phyloP scores from a whole-genome alignment of 2,888 invertebrate species.

The Drosophila paracracens region DNA sequence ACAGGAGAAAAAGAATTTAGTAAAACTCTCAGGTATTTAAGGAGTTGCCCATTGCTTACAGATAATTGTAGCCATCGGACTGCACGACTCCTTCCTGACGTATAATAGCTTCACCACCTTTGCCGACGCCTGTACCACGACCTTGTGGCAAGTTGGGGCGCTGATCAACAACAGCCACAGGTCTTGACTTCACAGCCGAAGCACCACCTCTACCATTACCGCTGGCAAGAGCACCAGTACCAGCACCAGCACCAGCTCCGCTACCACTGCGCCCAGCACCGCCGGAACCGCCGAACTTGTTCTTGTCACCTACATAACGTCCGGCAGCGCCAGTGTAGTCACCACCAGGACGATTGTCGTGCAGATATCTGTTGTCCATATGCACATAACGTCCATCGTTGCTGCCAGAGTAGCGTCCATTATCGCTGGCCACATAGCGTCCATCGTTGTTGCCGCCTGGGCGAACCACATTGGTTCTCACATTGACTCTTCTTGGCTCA shows the following conservation, averaged over 20 bases:
- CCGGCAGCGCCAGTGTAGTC: conserved; percentile 71
- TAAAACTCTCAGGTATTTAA: background rate
- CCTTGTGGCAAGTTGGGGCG: conserved; percentile 65
- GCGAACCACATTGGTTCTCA: conserved; percentile 35
- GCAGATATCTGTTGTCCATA: conserved; percentile 80
- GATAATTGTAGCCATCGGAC: conserved; percentile 87
- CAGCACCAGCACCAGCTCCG: conserved; percentile 30
- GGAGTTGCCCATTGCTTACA: conserved; percentile 75
- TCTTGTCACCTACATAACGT: conserved; percentile 66
- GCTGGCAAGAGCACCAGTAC: conserved; percentile 35
- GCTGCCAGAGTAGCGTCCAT: conserved; percentile 84
- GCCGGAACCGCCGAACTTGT: conserved; percentile 60
- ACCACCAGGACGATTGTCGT: conserved; percentile 76
- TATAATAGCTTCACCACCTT: conserved; percentile 86
- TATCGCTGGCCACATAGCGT: conserved; percentile 69
- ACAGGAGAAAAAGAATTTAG: too few relatives aligned
- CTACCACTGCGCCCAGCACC: conserved; percentile 60
- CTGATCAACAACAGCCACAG: conserved; percentile 36
- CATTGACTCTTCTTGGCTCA: conserved; percentile 1
- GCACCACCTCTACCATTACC: conserved; percentile 21
- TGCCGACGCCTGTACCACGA: conserved; percentile 82
- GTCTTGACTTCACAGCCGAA: conserved; percentile 23
- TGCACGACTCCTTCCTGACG: conserved; percentile 86
- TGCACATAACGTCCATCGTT: conserved; percentile 86
- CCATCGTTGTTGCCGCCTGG: conserved; percentile 82